Base-by-base conservation (phyloP, 2,797 vertebrate species). In the Pygocentrus nattereri region DNA sequence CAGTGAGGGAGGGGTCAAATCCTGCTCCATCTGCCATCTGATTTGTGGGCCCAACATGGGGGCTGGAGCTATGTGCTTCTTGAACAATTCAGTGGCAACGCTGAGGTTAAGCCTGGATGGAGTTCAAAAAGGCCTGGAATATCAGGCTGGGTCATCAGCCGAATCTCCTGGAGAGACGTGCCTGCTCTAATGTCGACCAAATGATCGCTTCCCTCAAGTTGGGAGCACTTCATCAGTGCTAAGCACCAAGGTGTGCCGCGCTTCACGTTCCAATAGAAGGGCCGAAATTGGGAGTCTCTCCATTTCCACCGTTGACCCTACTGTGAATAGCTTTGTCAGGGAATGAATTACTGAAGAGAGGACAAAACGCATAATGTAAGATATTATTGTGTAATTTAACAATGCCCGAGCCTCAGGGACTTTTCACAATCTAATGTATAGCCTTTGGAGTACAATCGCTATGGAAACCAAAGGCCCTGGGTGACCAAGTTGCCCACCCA, bases 331-430 rank as follows among this genome's bases (percentile, higher is more conserved):
- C 81, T 59, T 58, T 61, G 78, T 50, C 68, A 64, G 41, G 70
- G 61, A 85, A 88, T 88, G 85, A 90, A 87, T 87, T 85, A 87
- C 75, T 31, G 34, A 76, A 70, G 69, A 76, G 38, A 56, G 80
- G 84, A 87, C 82, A 80, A 93, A 92, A 87, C 85, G 86, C 89
- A 90, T 88, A 79, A 86, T 91, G 77, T 88, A 89, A 92, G 93
- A 94, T 94, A 92, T 94, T 93, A 95, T 95, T 94, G 94, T 94
- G 89, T 86, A 90, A 87, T 94, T 96, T 93, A 92, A 94, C 93
- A 86, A 89, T 93, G 92, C 91, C 86, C 74, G 80, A 91, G 91
- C 93, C 91, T 91, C 84, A 75, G 90, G 92, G 94, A 91, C 86
- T 89, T 83, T 86, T 91, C 85, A 68, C 85, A 88, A 90, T 95